phyloP scores from a whole-genome alignment of 2,797 vertebrate species.

The Sebastes iracundus region DNA sequence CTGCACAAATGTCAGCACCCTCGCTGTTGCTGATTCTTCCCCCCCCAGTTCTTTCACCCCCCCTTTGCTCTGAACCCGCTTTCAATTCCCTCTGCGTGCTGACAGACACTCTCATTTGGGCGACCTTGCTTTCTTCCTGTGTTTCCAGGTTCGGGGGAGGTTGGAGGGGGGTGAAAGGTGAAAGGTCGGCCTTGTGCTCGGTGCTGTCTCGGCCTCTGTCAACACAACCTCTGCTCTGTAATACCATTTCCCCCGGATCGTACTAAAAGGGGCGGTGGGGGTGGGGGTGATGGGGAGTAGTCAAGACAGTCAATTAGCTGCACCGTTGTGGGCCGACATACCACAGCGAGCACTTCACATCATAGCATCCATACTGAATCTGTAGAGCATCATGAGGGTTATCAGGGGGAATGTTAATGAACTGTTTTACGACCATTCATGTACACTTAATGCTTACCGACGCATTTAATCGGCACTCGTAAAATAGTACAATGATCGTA shows the following conservation, averaged over 20 bases:
- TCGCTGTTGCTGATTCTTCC: neutral
- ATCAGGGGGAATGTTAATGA: slow-evolving; percentile 23
- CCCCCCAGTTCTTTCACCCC: neutral
- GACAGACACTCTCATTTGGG: slow-evolving; percentile 78
- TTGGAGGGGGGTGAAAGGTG: slow-evolving; percentile 59
- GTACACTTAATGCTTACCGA: neutral
- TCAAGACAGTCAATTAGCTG: slow-evolving; percentile 63
- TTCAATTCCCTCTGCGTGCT: slow-evolving; percentile 70
- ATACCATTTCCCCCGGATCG: slow-evolving; percentile 62
- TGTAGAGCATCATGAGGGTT: neutral
- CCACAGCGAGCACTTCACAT: slow-evolving; percentile 29
- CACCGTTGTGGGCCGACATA: slow-evolving; percentile 42
- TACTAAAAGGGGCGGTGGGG: slow-evolving; percentile 17
- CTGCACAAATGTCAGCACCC: slow-evolving; percentile 50
- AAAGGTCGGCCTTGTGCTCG: slow-evolving; percentile 71
- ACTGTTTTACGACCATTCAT: slow-evolving; percentile 16
- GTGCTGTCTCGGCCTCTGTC: slow-evolving; percentile 73
- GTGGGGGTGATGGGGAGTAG: slow-evolving; percentile 10
- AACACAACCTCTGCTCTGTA: slow-evolving; percentile 76
- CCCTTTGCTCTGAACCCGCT: slow-evolving; percentile 46
- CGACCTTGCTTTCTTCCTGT: slow-evolving; percentile 78
- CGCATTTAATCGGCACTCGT: slow-evolving; percentile 20
- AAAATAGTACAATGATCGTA: neutral
- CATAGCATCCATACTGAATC: neutral
- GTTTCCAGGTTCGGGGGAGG: slow-evolving; percentile 62